phyloP scores from a whole-genome alignment of 2,113 vertebrate genomes.

The Mungos mungo region DNA sequence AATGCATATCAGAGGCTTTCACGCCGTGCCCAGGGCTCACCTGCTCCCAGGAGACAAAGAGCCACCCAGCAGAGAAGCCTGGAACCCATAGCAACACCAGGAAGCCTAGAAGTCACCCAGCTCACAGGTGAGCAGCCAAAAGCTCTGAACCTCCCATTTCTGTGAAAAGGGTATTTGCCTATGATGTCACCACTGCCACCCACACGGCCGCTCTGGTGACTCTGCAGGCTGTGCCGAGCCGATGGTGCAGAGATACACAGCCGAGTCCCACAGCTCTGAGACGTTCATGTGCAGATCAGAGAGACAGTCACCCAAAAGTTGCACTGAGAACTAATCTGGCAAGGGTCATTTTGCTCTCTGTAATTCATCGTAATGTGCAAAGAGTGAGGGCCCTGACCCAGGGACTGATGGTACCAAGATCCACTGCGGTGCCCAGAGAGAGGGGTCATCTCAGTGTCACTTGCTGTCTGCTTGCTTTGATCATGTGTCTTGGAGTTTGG shows the following conservation, averaged over 20 bases:
- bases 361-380: neutral
- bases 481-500: neutral
- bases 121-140: neutral
- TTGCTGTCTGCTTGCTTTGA: neutral
- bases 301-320: rapidly evolving
- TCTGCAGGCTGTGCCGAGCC: neutral
- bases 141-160: neutral
- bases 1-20: rapidly evolving
- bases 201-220: neutral
- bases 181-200: neutral
- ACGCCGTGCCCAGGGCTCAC: neutral
- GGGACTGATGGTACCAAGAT: neutral
- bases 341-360: neutral
- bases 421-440: neutral
- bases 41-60: neutral
- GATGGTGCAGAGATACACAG: neutral
- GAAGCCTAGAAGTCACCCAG: rapidly evolving
- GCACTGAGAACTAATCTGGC: neutral
- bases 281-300: neutral
- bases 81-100: neutral
- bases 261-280: neutral
- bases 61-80: neutral
- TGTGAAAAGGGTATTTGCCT: neutral
- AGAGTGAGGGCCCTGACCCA: neutral
- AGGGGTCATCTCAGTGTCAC: neutral